Evolutionary conservation across 1,140 invertebrate species (phyloP).

Genomic region (Mycetomoellerius zeteki): DNA sequence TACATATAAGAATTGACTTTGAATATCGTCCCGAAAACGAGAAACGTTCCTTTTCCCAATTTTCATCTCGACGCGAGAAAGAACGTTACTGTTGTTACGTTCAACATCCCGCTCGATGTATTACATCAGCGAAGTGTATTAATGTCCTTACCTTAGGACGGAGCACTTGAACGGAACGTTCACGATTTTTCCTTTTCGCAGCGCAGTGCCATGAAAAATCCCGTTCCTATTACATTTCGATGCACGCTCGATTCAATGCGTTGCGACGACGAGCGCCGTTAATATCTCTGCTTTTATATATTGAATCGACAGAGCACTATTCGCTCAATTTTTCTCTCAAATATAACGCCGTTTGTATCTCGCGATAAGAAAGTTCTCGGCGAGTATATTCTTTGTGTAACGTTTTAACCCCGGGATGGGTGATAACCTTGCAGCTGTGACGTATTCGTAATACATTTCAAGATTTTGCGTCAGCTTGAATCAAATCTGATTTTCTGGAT

Average conservation of each 20-base stretch:
- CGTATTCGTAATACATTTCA: slow-evolving; percentile 32
- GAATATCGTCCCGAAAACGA: not conserved
- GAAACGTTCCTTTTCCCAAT: slow-evolving; percentile 22
- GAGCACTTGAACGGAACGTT: slow-evolving; percentile 40
- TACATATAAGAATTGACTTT: too few species aligned
- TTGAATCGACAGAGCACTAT: slow-evolving; percentile 45
- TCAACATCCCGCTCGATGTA: slow-evolving; percentile 3
- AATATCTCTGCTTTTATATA: slow-evolving; percentile 59
- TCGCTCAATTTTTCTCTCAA: slow-evolving; percentile 61
- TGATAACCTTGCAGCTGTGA: slow-evolving; percentile 47
- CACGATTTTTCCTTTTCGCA: slow-evolving; percentile 54
- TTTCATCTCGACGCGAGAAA: slow-evolving; percentile 11
- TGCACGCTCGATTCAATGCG: slow-evolving; percentile 54
- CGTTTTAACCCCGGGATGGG: slow-evolving; percentile 21
- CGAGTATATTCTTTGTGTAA: slow-evolving; percentile 37
- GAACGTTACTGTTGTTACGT: slow-evolving; percentile 47
- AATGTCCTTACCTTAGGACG: slow-evolving; percentile 50
- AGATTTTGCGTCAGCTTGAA: slow-evolving; percentile 47
- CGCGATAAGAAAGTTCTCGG: slow-evolving; percentile 51
- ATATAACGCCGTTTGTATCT: slow-evolving; percentile 58
- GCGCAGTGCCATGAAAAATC: slow-evolving; percentile 40
- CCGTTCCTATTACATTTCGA: slow-evolving; percentile 59
- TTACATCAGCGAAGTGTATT: slow-evolving; percentile 61
- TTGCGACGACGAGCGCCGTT: slow-evolving; percentile 36
- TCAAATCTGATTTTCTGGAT: slow-evolving; percentile 15